Conservation (phyloP, 2,797 vertebrate genomes). For the Paratrypauchen microcephalus region DNA sequence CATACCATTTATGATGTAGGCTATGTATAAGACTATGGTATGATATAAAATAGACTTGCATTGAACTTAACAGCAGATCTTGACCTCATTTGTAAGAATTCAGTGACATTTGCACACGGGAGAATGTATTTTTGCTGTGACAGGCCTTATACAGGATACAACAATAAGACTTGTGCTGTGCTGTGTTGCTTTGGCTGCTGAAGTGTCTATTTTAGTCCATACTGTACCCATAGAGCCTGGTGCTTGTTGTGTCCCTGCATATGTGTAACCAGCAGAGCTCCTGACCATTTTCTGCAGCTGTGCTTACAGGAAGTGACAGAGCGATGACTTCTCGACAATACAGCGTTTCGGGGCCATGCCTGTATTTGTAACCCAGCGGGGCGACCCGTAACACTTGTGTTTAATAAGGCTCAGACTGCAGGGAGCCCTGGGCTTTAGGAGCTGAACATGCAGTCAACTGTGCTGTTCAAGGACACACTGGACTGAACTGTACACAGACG, state of each 20-base stretch:
- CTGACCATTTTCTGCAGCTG: slow-evolving; percentile 64
- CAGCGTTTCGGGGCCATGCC: slow-evolving; percentile 47
- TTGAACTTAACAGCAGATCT: background rate
- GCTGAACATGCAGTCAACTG: slow-evolving; percentile 53
- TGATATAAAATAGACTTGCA: background rate
- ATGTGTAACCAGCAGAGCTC: slow-evolving; percentile 39
- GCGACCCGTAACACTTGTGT: slow-evolving; percentile 59
- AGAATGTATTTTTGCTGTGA: background rate
- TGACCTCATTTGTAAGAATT: background rate
- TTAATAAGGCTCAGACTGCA: slow-evolving; percentile 70
- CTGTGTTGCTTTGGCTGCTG: background rate
- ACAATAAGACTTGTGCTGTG: background rate
- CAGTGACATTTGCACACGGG: background rate
- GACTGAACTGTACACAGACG: slow-evolving; percentile 13
- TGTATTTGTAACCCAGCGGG: slow-evolving; percentile 65
- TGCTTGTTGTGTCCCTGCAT: slow-evolving; percentile 4
- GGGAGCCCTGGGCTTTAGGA: slow-evolving; percentile 60
- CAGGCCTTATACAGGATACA: background rate
- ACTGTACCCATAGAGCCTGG: background rate
- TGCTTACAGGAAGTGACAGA: slow-evolving; percentile 53
- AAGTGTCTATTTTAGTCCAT: background rate
- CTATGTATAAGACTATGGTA: background rate
- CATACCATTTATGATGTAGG: background rate
- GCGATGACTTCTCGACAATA: slow-evolving; percentile 51
- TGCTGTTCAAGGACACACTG: slow-evolving; percentile 28